phyloP scores from a whole-genome alignment of 2,113 vertebrate genomes.

The Daboia siamensis region DNA sequence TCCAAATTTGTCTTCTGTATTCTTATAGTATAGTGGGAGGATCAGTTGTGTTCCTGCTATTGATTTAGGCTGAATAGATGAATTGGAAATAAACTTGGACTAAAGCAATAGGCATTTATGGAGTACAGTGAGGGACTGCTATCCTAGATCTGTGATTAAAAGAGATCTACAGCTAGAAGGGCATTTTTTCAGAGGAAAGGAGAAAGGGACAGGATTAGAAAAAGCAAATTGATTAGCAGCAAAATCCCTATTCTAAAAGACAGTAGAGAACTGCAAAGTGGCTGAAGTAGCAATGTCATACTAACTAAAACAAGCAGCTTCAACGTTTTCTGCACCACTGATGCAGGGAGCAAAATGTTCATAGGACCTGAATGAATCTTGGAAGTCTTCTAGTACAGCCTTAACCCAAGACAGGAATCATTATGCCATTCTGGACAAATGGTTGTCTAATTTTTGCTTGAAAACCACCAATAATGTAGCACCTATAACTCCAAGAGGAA shows the following conservation, averaged over 20 bases:
- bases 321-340: neutral
- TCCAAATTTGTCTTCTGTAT: neutral
- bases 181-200: neutral
- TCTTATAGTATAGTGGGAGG: neutral
- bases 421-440: too few species aligned
- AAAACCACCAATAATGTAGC: too few species aligned
- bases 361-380: too few species aligned
- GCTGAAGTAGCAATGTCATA: neutral
- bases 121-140: neutral
- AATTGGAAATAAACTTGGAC: neutral
- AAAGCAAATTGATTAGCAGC: neutral
- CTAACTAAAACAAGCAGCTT: neutral
- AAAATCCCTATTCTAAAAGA: neutral
- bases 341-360: neutral
- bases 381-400: too few species aligned
- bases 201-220: neutral
- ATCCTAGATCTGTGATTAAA: neutral
- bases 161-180: neutral
- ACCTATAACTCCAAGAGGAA: too few species aligned
- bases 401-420: too few species aligned
- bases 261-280: neutral
- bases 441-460: too few species aligned
- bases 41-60: neutral
- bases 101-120: neutral
- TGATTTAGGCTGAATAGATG: neutral